These are phyloP conservation scores for Eutrigla gurnardus DNA, from an alignment of 2,797 vertebrate species.

Conservation along the genomic window DNA sequence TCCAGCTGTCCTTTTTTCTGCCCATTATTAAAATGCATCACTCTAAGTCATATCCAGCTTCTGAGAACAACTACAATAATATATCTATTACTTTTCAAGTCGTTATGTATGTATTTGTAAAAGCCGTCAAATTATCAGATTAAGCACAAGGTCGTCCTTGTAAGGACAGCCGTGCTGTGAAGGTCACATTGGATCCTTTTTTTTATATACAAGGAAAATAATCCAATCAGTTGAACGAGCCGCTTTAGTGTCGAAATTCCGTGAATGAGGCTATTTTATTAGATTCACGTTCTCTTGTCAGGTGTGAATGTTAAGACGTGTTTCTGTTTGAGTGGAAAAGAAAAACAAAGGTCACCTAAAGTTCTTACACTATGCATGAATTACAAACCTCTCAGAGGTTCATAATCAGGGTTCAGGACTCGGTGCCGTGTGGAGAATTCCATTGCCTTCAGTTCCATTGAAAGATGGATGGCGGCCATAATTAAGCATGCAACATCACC, in stretches of 20 bases:
- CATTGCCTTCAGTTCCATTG: no score
- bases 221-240: not conserved
- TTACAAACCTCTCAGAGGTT: not conserved
- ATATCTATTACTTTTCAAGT: not conserved
- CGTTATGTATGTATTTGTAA: not conserved
- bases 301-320: not conserved
- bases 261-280: not conserved
- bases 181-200: not conserved
- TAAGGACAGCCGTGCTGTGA: not conserved
- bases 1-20: no score
- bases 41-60: not conserved
- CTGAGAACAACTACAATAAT: no score
- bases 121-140: not conserved
- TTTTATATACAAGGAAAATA: not conserved
- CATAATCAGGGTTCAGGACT: not conserved
- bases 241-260: not conserved
- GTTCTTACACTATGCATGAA: not conserved
- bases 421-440: not conserved
- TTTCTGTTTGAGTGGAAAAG: slow-evolving; percentile 1
- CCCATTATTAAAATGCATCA: no score
- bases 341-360: not conserved
- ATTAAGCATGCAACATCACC: not conserved
- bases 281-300: not conserved
- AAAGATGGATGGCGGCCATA: no score
- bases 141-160: no score